Evolutionary conservation across 2,888 invertebrate genomes (phyloP).

Genomic region (Ichneumoninae sp.): DNA sequence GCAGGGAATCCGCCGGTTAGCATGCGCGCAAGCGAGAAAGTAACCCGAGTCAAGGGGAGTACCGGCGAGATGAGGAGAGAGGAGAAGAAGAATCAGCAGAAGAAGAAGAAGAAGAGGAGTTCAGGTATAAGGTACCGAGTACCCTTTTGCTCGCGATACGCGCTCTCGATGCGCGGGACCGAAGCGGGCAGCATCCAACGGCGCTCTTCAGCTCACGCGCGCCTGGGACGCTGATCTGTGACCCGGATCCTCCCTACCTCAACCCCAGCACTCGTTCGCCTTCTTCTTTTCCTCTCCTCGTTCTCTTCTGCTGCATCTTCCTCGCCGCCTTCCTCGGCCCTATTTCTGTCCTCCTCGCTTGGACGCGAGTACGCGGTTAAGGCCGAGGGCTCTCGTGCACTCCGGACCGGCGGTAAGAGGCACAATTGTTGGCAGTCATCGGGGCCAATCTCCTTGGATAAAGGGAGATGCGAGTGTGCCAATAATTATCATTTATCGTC

Average conservation of each 20-base stretch:
- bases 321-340: conserved; percentile 27
- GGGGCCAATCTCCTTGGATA: conserved; percentile 7
- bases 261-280: conserved; percentile 77
- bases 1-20: conserved; percentile 33
- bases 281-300: conserved; percentile 74
- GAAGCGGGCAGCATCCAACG: conserved; percentile 75
- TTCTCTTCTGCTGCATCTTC: conserved; percentile 50
- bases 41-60: conserved; percentile 39
- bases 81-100: conserved; percentile 48
- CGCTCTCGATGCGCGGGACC: conserved; percentile 79
- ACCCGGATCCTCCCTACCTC: conserved; percentile 84
- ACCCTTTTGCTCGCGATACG: conserved; percentile 82
- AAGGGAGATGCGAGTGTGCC: conserved; percentile 14
- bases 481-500: conserved; percentile 18
- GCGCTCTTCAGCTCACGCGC: conserved; percentile 77
- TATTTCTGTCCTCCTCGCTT: conserved; percentile 49
- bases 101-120: conserved; percentile 57
- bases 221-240: conserved; percentile 82
- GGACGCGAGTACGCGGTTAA: conserved; percentile 53
- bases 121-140: conserved; percentile 72
- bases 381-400: conserved; percentile 56
- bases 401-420: background rate
- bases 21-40: conserved; percentile 39
- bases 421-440: conserved; percentile 15
- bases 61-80: conserved; percentile 50